Evolutionary conservation across 1,140 invertebrate genomes (phyloP), one percentile per base, ranked within the genome.

Genomic region (Goniozus legneri): DNA sequence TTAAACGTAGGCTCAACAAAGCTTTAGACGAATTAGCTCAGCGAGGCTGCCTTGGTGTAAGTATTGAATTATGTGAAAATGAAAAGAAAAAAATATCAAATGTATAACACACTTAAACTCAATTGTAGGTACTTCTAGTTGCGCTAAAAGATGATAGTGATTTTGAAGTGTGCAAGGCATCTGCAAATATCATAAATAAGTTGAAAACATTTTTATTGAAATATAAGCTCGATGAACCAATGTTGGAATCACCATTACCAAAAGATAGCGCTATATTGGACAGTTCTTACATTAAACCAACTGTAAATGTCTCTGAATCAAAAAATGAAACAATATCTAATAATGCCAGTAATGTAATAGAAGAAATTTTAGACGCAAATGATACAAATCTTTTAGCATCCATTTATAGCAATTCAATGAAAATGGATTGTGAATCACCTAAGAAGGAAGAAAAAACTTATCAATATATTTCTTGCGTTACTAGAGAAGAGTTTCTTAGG

Each of bases 141-240:
- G 79, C 84, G 2, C 56, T 89, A 30, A 74, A 82, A 7, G 84
- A 90, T 18, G 85, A 89, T 36, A 82, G 80, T 45, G 85, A 89
- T 64, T 71, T 84, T 1, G 82, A 85, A 56, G 84, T 91, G 0
- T 79, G 83, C 41, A 83, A 82, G 49, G 66, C 71, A 10, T 77
- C 85, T 0, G 75, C 83, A 0, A 51, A 57, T 13, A 80, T 85
- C 20, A 76, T 84, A 1, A 71, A 64, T 10, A 73, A 79, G 41
- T 58, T 89, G n/a, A 69, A 79, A 15, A 58, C 68, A n/a, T 75
- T 84, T 20, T 64, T 87, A 2, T 58, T 80, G 1, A 78, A 76
- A 32, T 82, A 86, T 54, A 81, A 84, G 52, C 66, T 81, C 4
- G 52, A 76, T 18, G 65, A 73, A 38, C 62, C 68, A 13, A 33